Percentiles rank a stretch among this genome's conserved stretches.
These are phyloP conservation scores for Protaetia brevitarsis DNA, from an alignment of 1,140 invertebrate species.

Conservation along the genomic window DNA sequence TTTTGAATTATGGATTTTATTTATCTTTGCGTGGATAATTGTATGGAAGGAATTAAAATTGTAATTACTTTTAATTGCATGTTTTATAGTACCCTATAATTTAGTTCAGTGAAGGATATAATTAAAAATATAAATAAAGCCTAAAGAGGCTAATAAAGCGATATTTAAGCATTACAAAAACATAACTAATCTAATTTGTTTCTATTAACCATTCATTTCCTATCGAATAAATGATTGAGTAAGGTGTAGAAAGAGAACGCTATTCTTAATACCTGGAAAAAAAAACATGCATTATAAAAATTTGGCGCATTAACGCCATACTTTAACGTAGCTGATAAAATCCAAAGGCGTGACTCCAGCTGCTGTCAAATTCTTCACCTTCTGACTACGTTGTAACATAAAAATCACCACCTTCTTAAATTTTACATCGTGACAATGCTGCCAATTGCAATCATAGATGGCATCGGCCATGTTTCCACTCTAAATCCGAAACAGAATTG, in stretches of 20 bases:
- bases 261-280: background rate
- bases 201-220: too few species aligned
- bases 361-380: background rate
- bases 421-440: background rate
- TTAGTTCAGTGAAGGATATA: background rate
- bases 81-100: background rate
- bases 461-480: background rate
- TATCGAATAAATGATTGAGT: background rate
- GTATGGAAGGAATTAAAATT: background rate
- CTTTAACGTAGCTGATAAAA: constrained; percentile 3
- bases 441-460: constrained; percentile 17
- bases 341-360: constrained; percentile 1
- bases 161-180: background rate
- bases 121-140: background rate
- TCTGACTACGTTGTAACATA: constrained; percentile 15
- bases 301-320: background rate
- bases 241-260: constrained; percentile 15
- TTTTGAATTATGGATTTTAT: too few species aligned
- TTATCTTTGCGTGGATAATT: too few species aligned
- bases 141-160: background rate
- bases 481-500: background rate
- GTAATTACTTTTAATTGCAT: background rate
- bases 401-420: background rate
- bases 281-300: background rate
- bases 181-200: background rate